These are phyloP conservation scores for Cosmorhoe ocellata DNA, from an alignment of 2,888 invertebrate species.

Conservation along the genomic window DNA sequence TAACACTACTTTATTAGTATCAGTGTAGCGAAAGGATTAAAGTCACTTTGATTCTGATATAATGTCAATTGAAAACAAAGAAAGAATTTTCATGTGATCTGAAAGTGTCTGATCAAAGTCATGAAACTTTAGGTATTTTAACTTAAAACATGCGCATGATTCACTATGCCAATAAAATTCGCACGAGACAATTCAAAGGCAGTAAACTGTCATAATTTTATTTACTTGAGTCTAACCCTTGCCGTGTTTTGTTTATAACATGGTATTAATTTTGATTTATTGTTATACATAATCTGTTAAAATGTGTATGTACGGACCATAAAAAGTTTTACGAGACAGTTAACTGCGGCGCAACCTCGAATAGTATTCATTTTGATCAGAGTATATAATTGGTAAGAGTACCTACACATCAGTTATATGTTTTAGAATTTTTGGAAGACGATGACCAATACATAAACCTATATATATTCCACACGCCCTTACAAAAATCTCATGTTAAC, in stretches of 20 bases:
- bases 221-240: constrained; percentile 65
- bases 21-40: no score
- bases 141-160: constrained; percentile 42
- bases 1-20: no score
- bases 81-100: no score
- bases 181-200: constrained; percentile 64
- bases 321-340: constrained; percentile 75
- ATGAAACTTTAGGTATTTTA: background rate
- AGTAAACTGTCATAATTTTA: constrained; percentile 70
- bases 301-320: constrained; percentile 72
- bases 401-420: constrained; percentile 32
- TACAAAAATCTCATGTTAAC: no score
- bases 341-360: constrained; percentile 68
- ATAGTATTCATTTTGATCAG: constrained; percentile 67
- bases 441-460: background rate
- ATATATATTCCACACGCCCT: background rate
- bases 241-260: constrained; percentile 65
- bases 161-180: constrained; percentile 63
- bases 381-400: constrained; percentile 52
- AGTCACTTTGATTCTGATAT: no score
- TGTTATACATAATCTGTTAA: constrained; percentile 68
- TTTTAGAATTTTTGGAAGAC: constrained; percentile 18
- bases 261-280: constrained; percentile 74
- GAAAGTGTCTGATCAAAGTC: no score
- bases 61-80: no score